Evolutionary conservation across 2,888 invertebrate genomes (phyloP).

Genomic region (Epistrophe grossulariae): DNA sequence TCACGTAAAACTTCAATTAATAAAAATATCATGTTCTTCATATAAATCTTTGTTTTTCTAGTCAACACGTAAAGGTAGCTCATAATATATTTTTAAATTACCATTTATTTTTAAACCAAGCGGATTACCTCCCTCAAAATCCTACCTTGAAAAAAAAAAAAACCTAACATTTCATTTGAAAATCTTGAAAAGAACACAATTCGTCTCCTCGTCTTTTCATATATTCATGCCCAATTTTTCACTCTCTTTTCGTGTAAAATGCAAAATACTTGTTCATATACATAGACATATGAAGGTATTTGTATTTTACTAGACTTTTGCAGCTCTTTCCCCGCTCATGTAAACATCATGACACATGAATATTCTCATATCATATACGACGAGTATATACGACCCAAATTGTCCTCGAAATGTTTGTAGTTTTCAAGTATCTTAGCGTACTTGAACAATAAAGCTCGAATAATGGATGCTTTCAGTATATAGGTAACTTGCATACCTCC

Average conservation of each 20-base stretch:
- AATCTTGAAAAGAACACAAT: slow-evolving; percentile 25
- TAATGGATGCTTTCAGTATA: slow-evolving; percentile 37
- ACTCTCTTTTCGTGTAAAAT: slow-evolving; percentile 37
- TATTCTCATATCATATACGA: slow-evolving; percentile 1
- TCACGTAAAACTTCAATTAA: neutral
- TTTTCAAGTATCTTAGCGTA: slow-evolving; percentile 55
- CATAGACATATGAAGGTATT: no score
- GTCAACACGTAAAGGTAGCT: neutral
- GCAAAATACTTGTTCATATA: neutral
- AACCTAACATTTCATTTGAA: neutral
- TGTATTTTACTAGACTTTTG: slow-evolving; percentile 21
- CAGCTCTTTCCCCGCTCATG: slow-evolving; percentile 41
- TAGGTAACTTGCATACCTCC: neutral
- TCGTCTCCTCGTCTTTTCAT: slow-evolving; percentile 20
- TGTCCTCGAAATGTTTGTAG: slow-evolving; percentile 49
- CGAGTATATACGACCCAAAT: slow-evolving; percentile 54
- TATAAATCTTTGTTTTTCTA: neutral
- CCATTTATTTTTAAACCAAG: neutral
- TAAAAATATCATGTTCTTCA: neutral
- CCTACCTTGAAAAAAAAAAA: neutral
- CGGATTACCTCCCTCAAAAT: neutral
- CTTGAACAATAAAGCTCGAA: slow-evolving; percentile 54
- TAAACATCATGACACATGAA: slow-evolving; percentile 55
- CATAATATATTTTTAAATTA: neutral
- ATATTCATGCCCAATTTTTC: slow-evolving; percentile 58